Percentiles rank a stretch among this genome's conserved stretches.
Conservation (phyloP, 2,888 invertebrate genomes). For the Orchestes rusci region DNA sequence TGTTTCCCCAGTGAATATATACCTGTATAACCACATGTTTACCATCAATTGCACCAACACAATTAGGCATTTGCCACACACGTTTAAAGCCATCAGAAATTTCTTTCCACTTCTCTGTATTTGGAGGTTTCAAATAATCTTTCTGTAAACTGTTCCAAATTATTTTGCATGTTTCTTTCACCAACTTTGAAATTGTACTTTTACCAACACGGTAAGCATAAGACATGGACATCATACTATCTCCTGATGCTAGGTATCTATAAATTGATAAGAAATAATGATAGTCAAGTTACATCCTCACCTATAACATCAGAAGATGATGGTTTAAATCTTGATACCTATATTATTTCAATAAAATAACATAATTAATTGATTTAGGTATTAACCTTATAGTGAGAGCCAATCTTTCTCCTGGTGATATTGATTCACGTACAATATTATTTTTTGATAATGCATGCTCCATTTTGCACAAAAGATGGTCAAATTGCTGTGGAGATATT, state of each 20-base stretch:
- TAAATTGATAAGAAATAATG: not conserved
- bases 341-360: no score
- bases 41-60: slow-evolving; percentile 6
- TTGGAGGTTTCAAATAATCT: not conserved
- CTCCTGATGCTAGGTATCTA: slow-evolving; percentile 8
- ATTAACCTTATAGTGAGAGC: slow-evolving; percentile 9
- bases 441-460: slow-evolving; percentile 1
- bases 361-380: not conserved
- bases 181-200: slow-evolving; percentile 6
- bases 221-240: slow-evolving; percentile 10
- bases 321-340: no score
- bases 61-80: slow-evolving; percentile 3
- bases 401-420: slow-evolving; percentile 8
- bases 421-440: slow-evolving; percentile 4
- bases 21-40: slow-evolving; percentile 9
- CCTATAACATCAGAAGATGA: not conserved
- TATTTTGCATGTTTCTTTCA: slow-evolving; percentile 2
- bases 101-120: not conserved
- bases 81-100: slow-evolving; percentile 3
- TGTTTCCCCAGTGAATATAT: not conserved
- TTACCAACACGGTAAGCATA: slow-evolving; percentile 5
- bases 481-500: slow-evolving; percentile 2
- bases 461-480: slow-evolving; percentile 1
- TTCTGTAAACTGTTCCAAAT: slow-evolving; percentile 1
- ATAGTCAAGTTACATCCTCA: no score